Base-by-base conservation (phyloP, 1,140 invertebrate genomes). In the Streblospio benedicti region DNA sequence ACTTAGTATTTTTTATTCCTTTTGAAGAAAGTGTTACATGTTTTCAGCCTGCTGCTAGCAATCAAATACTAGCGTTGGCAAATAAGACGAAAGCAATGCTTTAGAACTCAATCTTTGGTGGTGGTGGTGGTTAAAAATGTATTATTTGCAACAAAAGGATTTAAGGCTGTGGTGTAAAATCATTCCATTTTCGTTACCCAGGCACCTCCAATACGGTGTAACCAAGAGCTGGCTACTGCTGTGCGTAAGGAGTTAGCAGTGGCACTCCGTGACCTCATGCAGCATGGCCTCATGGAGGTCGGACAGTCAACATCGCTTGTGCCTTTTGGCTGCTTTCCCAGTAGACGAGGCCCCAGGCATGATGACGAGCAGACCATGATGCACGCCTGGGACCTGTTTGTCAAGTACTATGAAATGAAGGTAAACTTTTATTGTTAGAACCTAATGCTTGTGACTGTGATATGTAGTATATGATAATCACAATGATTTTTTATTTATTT, bases 221-320 rank as follows among this genome's bases (percentile, higher is more conserved):
- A 86, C 69, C 83, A 86, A 44, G 85, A 87, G 65, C 69, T 99
- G 44, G 92, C 91, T 1, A 85, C 85, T 43, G 87, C 88, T 43
- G 92, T 98, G 2, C 82, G 95, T 27, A 95, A 94, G 79, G 88
- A 95, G 67, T 81, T 99, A 31, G 87, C 92, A 23, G 81, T 88
- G 23, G 88, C 90, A 43, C 81, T 99, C 54, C 81, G 90, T 64
- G 91, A 96, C 75, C 80, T 99, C 4, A 85, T 99, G 41, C 88
- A 97, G 74, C 96, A 99, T 81, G 96, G 96, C 5, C 79, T 96
- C 1, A 84, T 86, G 70, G 78, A 81, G 58, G 78, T 84, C 61
- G 84, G 83, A 18, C 84, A 87, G 67, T 84, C 82, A 57, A 85
- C 84, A 50, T 90, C 88, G 67, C 76, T 95, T 38, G 90, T 94